Evolutionary conservation across 2,113 vertebrate genomes (phyloP).

Genomic region (Plestiodon gilberti): DNA sequence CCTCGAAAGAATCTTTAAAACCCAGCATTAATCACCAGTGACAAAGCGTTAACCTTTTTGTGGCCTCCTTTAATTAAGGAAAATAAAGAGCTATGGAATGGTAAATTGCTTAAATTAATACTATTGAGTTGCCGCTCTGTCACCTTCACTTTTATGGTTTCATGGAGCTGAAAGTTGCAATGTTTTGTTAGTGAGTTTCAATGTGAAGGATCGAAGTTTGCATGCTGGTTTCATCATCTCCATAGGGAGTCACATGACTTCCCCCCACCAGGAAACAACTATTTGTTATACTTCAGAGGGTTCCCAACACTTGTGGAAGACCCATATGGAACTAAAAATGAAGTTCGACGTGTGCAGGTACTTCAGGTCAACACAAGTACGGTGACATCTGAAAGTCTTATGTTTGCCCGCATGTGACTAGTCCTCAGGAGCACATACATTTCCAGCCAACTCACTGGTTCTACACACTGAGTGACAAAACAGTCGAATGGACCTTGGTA

Average conservation of each 20-base stretch:
- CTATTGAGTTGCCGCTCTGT: not conserved
- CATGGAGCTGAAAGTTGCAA: not conserved
- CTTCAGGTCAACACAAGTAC: not conserved
- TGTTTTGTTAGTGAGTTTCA: not conserved
- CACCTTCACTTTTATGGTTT: not conserved
- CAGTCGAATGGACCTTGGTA: too few relatives aligned
- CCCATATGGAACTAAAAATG: not conserved
- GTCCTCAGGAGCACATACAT: not conserved
- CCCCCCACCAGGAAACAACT: not conserved
- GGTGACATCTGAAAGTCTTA: not conserved
- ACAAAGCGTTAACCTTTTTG: slow-evolving; percentile 41
- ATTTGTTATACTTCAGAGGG: not conserved
- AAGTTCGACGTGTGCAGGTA: too few relatives aligned
- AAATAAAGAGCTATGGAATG: slow-evolving; percentile 41
- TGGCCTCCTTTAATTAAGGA: slow-evolving; percentile 33
- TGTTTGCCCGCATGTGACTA: not conserved
- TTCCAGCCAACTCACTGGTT: not conserved
- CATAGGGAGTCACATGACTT: not conserved
- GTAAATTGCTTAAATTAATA: slow-evolving; percentile 5
- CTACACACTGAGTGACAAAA: not conserved
- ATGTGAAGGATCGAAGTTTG: not conserved
- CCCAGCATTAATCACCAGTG: slow-evolving; percentile 49
- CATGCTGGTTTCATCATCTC: not conserved
- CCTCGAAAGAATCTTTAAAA: slow-evolving; percentile 39
- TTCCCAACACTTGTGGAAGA: not conserved